Evolutionary conservation across 2,797 vertebrate genomes (phyloP), one percentile per base, ranked within the genome.

Genomic region (Ctenopoma multispine): DNA sequence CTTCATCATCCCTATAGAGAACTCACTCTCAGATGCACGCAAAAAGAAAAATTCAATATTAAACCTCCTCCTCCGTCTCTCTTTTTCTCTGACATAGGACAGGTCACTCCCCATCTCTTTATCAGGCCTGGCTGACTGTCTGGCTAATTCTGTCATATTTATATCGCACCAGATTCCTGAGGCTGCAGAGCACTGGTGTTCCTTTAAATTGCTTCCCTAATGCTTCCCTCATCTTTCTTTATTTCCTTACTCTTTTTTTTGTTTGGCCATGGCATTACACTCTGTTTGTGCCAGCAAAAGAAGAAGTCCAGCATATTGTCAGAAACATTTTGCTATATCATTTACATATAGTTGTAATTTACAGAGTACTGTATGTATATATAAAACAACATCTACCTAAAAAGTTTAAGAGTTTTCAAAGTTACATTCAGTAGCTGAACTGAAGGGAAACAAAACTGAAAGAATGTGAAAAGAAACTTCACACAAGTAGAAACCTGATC

Each of bases 341-440:
- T 93, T 87, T 91, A 91, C 89, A 93, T 31, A 24, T 83, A 69
- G 86, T 85, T 89, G 90, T 91, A 75, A 89, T 92, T 77, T 92
- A 94, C 90, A 93, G 89, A 92, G 84, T 90, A 92, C 90, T 85
- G 87, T 86, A 63, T 77, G 57, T 85, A 84, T 75, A 80, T 93
- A 89, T 86, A 92, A 90, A 92, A 93, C 80, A 92, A 91, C 91
- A 86, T 83, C 87, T 92, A 92, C 90, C 85, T 93, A 93, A 92
- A 93, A 93, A 90, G 82, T 88, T 86, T 77, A 83, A 85, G 79
- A 84, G 70, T 58, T 88, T 84, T 85, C 79, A 66, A 91, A 93
- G 79, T 92, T 91, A 94, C 92, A 94, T 93, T 94, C 93, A 94
- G 77, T 90, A 92, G 93, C 91, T 93, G 93, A 94, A 93, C 86